Evolutionary conservation across 1,140 invertebrate species (phyloP).

Genomic region (Penaeus indicus): DNA sequence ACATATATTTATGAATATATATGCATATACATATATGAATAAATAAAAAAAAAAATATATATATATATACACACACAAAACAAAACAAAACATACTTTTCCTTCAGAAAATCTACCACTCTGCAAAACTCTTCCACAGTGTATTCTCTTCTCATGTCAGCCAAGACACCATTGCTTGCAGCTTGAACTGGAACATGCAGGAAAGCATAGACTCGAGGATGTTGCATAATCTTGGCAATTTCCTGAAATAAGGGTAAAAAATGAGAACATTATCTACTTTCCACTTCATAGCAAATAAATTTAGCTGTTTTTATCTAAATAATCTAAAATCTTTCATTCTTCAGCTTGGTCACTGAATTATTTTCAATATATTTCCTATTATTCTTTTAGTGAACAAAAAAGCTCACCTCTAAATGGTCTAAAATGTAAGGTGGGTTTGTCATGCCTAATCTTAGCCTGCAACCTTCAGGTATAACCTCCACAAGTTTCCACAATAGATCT

Average conservation of each 20-base stretch:
- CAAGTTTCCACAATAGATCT: constrained; percentile 86
- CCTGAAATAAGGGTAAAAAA: constrained; percentile 71
- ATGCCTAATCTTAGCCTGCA: constrained; percentile 85
- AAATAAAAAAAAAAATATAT: no score
- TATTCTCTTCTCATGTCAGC: constrained; percentile 98
- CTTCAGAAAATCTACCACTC: constrained; percentile 88
- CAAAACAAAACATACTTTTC: constrained; percentile 74
- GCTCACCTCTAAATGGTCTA: constrained; percentile 88
- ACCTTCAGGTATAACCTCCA: constrained; percentile 90
- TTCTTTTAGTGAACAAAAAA: not conserved
- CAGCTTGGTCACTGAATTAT: not conserved
- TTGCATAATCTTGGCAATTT: constrained; percentile 88
- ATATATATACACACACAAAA: no score
- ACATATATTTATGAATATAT: no score
- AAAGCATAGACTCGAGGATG: constrained; percentile 95
- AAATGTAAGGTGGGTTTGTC: constrained; percentile 98
- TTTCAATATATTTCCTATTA: not conserved
- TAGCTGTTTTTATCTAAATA: no score
- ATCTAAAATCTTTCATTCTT: no score
- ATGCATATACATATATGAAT: no score
- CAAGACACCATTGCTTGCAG: constrained; percentile 93
- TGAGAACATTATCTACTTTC: not conserved
- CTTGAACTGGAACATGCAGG: constrained; percentile 97
- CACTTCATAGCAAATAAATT: not conserved
- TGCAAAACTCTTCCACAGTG: constrained; percentile 86